Conservation (phyloP, 2,888 invertebrate genomes). For the Stenchaetothrips biformis region DNA sequence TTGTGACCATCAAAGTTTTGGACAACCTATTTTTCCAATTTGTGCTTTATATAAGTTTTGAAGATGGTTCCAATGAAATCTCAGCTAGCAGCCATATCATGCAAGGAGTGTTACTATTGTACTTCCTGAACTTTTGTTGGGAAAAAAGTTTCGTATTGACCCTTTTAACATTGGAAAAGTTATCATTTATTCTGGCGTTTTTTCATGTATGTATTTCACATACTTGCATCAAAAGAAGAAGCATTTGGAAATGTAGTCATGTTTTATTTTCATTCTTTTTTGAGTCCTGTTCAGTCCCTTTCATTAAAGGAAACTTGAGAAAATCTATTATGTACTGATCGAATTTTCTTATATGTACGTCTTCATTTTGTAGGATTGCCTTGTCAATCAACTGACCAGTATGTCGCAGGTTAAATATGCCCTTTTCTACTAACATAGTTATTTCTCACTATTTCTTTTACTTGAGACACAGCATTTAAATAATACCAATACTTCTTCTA, state of each 20-base stretch:
- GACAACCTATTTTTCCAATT: slow-evolving; percentile 23
- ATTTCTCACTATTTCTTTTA: slow-evolving; percentile 24
- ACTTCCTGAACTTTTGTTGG: not conserved
- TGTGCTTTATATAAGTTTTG: slow-evolving; percentile 15
- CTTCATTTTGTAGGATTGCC: slow-evolving; percentile 12
- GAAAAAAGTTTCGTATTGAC: not conserved
- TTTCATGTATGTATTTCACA: not conserved
- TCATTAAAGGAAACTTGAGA: slow-evolving; percentile 16
- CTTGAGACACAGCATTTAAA: slow-evolving; percentile 23
- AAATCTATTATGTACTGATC: slow-evolving; percentile 20
- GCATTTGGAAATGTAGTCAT: not conserved
- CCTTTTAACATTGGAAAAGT: not conserved
- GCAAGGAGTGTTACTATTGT: not conserved
- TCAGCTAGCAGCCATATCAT: slow-evolving; percentile 21
- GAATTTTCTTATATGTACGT: slow-evolving; percentile 5
- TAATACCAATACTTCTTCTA: slow-evolving; percentile 24
- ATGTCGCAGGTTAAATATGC: slow-evolving; percentile 16
- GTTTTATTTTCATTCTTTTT: not conserved
- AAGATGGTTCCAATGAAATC: not conserved
- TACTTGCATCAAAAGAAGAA: slow-evolving; percentile 3
- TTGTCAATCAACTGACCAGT: slow-evolving; percentile 21
- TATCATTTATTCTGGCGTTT: slow-evolving; percentile 12
- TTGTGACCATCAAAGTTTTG: slow-evolving; percentile 6
- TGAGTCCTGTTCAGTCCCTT: slow-evolving; percentile 7
- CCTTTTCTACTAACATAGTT: slow-evolving; percentile 23